These are phyloP conservation scores for Microtus montanus DNA, from an alignment of 2,113 vertebrate species.

Conservation along the genomic window DNA sequence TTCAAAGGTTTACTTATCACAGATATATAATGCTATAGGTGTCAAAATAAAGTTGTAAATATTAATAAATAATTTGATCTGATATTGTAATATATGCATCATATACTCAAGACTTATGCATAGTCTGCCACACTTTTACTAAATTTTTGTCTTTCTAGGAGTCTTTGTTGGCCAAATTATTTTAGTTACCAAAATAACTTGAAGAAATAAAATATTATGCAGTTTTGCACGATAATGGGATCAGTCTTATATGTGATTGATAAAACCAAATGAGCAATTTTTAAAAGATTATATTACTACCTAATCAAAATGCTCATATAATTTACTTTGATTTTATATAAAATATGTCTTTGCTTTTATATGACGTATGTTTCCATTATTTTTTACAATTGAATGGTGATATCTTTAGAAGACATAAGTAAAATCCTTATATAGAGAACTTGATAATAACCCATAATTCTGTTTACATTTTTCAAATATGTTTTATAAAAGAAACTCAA, in stretches of 20 bases:
- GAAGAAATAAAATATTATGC: not conserved
- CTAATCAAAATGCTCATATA: constrained; percentile 37
- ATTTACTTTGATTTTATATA: constrained; percentile 24
- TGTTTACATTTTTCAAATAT: constrained; percentile 16
- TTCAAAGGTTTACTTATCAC: constrained; percentile 28
- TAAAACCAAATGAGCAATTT: not conserved
- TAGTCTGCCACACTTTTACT: not conserved
- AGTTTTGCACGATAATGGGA: not conserved
- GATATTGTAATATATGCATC: not conserved
- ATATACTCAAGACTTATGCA: not conserved
- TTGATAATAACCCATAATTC: constrained; percentile 50
- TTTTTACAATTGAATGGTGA: constrained; percentile 10
- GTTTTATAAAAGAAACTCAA: constrained; percentile 43
- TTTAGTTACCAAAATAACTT: not conserved
- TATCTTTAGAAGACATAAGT: constrained; percentile 21
- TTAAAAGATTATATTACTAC: not conserved
- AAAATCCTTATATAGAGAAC: not conserved
- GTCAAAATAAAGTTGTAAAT: not conserved
- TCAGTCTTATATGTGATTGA: not conserved
- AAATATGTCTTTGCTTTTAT: constrained; percentile 39
- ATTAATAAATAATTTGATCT: not conserved
- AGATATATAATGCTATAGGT: not conserved
- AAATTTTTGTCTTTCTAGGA: not conserved
- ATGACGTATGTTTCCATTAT: constrained; percentile 1
- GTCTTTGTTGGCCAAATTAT: not conserved